Evolutionary conservation across 2,113 vertebrate species (phyloP), one percentile per base, ranked within the genome.

Genomic region (Labeo rohita): DNA sequence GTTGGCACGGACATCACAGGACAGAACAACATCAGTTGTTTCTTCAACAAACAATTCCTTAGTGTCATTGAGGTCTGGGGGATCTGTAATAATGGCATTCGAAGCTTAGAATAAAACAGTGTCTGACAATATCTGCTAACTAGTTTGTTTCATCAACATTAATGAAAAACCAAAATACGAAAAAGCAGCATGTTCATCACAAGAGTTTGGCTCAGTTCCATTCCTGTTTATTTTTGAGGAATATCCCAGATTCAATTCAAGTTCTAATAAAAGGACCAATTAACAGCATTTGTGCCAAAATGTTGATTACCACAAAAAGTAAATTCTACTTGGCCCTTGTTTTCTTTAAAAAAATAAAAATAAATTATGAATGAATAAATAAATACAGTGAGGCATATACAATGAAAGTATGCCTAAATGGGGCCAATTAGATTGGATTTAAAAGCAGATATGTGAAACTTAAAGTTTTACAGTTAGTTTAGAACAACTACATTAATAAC

Each of bases 1-100:
- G 85, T 94, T 91, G 87, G 94, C 92, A 23, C 6, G 66, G 63
- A 91, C 87, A 56, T 93, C 84, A 65, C 95, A 96, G 21, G 2
- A 56, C 84, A 96, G 88, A 61, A 83, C 52, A 1, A 94, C 66
- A 1, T 49, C 36, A 0, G 72, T 86, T 12, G 80, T 86, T 7
- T 92, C 89, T 74, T 94, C 94, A 15, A 92, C 80, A 1, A 2
- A 6, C 8, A 95, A 16, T 0, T 92, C 59, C 78, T 92, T 92
- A 9, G 76, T 83, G 0, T 88, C 92, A 16, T 86, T 91, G 12
- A 92, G 75, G 15, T 88, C 16, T 3, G 95, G 93, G 8, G 52
- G 39, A 77, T 92, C 95, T 96, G 88, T 39, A 59, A 49, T 6
- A 79, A 61, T 74, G 43, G 28, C 6, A 75, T 6, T 70, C 9